Percentiles rank a stretch among this genome's conserved stretches.
Conservation (phyloP, 2,113 vertebrate genomes). For the Cisticola juncidis region DNA sequence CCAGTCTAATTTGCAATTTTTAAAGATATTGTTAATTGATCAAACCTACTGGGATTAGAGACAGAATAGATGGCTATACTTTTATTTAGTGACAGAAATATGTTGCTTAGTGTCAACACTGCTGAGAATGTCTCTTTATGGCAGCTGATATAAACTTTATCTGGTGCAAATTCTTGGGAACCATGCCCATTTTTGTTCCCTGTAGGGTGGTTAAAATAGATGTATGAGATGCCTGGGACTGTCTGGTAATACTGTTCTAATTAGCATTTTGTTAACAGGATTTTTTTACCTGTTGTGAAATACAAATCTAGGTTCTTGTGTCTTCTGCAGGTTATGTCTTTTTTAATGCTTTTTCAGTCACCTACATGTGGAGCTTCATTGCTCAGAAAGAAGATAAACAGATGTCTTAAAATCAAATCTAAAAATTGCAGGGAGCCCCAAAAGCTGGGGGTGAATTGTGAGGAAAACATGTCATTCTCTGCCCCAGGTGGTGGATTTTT, state of each 20-base stretch:
- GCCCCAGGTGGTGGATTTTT: not conserved
- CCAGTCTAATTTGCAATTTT: conserved; percentile 33
- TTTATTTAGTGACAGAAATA: conserved; percentile 5
- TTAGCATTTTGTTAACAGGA: not conserved
- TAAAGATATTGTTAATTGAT: conserved; percentile 29
- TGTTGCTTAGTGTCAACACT: not conserved
- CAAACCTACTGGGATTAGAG: not conserved
- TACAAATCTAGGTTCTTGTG: not conserved
- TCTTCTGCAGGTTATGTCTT: not conserved
- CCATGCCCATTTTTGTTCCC: not conserved
- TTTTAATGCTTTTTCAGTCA: not conserved
- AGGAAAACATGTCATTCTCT: not conserved
- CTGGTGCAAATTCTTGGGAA: not conserved
- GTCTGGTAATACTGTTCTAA: not conserved
- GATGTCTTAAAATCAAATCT: not conserved
- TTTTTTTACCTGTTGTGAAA: not conserved
- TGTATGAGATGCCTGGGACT: not conserved
- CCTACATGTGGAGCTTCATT: not conserved
- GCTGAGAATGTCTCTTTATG: not conserved
- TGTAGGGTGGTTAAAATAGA: not conserved
- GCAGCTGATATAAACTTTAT: not conserved
- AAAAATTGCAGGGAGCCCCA: not conserved
- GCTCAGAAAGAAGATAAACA: not conserved
- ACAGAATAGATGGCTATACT: not conserved
- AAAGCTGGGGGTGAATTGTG: not conserved